These are phyloP conservation scores for Odocoileus hemionus DNA, from an alignment of 2,113 vertebrate genomes.

Conservation along the genomic window DNA sequence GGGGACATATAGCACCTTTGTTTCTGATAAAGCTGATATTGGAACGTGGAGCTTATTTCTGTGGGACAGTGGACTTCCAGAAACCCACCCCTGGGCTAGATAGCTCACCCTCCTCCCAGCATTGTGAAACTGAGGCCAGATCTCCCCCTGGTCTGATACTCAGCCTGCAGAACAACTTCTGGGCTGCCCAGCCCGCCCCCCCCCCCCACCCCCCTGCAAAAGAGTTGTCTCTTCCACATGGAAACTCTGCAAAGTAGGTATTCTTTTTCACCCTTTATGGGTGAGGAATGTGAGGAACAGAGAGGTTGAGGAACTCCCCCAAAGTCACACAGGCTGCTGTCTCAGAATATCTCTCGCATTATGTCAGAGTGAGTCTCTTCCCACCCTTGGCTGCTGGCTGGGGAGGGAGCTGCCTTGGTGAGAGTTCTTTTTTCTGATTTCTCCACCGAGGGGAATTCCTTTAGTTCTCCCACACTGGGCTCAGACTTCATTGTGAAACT, in stretches of 20 bases:
- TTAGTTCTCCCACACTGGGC: neutral
- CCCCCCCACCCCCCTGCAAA: too few relatives aligned
- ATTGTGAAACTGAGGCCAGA: neutral
- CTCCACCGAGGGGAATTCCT: too few relatives aligned
- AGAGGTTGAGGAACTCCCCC: neutral
- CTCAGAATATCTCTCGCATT: neutral
- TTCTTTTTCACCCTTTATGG: neutral
- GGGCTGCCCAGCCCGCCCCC: neutral
- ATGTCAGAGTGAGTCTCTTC: too few relatives aligned
- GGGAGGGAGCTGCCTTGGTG: neutral
- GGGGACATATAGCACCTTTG: neutral
- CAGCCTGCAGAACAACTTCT: neutral
- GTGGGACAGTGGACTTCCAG: neutral
- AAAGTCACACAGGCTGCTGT: neutral
- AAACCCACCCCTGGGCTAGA: neutral
- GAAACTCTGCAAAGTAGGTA: neutral
- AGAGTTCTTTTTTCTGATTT: neutral
- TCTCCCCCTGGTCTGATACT: neutral
- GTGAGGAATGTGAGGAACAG: neutral
- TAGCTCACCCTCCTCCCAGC: neutral
- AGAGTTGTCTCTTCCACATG: too few relatives aligned
- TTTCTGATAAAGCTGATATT: neutral
- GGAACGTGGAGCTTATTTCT: neutral
- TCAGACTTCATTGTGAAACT: too few relatives aligned
- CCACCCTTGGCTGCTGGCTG: neutral